phyloP scores from a whole-genome alignment of 2,113 vertebrate genomes.

The Micronycteris hirsuta region DNA sequence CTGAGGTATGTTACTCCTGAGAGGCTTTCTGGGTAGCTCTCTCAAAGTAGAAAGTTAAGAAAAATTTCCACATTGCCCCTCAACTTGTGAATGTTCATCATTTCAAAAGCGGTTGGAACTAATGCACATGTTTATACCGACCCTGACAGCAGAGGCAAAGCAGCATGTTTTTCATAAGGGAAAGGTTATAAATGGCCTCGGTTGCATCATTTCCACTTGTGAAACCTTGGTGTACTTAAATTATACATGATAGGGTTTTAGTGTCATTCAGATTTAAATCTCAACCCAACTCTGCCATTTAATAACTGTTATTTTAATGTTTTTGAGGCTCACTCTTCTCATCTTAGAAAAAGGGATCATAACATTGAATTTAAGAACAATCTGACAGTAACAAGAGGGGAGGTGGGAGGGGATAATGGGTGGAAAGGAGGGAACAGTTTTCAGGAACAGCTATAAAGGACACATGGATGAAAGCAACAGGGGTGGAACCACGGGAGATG shows the following conservation, averaged over 20 bases:
- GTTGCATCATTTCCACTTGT: not conserved
- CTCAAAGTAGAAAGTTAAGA: not conserved
- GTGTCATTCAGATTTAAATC: not conserved
- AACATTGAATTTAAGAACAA: not conserved
- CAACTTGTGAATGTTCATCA: not conserved
- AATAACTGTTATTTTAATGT: not conserved
- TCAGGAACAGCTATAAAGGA: no score
- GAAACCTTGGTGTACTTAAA: not conserved
- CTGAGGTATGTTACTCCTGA: not conserved
- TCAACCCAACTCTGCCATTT: not conserved
- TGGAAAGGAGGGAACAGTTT: no score
- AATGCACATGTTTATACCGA: not conserved
- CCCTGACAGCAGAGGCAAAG: not conserved
- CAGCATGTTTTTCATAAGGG: not conserved
- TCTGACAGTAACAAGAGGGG: no score
- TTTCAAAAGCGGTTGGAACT: not conserved
- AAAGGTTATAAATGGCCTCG: not conserved
- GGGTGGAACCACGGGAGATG: no score
- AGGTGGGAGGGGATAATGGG: no score
- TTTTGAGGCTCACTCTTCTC: not conserved
- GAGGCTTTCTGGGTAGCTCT: not conserved
- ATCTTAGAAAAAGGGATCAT: not conserved
- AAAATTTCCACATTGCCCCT: not conserved
- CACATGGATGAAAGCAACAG: no score
- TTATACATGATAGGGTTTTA: not conserved